Conservation (phyloP, 2,113 vertebrate species). For the Melanocharis versteri region DNA sequence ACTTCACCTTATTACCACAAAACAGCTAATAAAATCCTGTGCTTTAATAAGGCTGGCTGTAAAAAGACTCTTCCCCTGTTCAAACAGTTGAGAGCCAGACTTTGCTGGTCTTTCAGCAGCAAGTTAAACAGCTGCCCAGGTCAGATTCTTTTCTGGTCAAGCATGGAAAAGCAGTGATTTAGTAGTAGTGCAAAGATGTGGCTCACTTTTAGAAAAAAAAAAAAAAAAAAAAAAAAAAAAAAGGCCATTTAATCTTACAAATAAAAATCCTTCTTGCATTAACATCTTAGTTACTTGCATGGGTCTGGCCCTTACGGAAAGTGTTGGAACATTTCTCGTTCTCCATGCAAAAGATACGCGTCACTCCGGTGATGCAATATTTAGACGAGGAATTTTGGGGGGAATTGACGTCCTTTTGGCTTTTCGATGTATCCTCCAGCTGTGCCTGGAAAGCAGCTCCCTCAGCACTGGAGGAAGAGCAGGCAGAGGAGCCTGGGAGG, state of each 20-base stretch:
- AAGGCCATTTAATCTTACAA: background rate
- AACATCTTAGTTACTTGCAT: background rate
- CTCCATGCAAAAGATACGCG: fast-evolving
- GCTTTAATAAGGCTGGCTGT: slow-evolving; percentile 62
- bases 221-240: background rate
- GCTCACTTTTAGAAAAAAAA: background rate
- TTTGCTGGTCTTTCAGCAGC: slow-evolving; percentile 33
- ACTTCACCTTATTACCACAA: slow-evolving; percentile 57
- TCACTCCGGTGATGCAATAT: background rate
- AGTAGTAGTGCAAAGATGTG: background rate
- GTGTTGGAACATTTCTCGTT: background rate
- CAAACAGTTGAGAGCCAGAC: slow-evolving; percentile 47
- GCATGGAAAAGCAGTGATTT: background rate
- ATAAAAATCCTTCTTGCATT: background rate
- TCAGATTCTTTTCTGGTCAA: background rate
- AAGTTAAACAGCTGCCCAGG: slow-evolving; percentile 37
- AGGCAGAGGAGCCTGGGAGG: background rate
- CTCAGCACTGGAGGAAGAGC: background rate
- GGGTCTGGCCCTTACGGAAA: background rate
- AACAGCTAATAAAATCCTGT: slow-evolving; percentile 73
- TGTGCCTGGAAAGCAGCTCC: background rate
- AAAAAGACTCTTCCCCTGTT: slow-evolving; percentile 43
- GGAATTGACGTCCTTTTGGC: background rate
- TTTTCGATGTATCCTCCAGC: background rate
- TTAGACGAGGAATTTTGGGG: background rate